These are phyloP conservation scores for Gymnobelideus leadbeateri DNA, from an alignment of 2,113 vertebrate genomes.

Conservation along the genomic window DNA sequence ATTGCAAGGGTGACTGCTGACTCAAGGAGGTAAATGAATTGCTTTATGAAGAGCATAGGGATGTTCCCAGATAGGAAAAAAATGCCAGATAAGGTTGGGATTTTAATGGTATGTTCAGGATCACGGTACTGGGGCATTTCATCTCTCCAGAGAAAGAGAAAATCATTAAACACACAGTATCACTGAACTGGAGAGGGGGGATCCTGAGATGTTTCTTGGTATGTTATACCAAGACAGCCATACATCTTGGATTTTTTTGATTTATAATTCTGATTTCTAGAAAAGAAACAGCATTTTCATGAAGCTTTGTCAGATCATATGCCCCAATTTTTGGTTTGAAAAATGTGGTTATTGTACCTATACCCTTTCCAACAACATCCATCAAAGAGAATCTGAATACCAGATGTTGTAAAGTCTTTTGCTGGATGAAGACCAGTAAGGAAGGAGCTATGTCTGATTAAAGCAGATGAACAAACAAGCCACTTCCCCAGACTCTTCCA, in stretches of 20 bases:
- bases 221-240: neutral
- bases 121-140: neutral
- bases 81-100: neutral
- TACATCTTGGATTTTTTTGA: neutral
- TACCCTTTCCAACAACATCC: neutral
- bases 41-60: neutral
- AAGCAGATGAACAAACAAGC: neutral
- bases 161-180: neutral
- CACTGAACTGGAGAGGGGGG: neutral
- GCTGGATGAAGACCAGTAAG: neutral
- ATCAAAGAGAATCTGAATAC: neutral
- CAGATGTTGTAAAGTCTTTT: neutral
- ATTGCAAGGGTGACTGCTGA: neutral
- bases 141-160: neutral
- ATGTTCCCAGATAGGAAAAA: neutral
- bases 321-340: neutral
- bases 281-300: neutral
- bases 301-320: neutral
- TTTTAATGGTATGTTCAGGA: neutral
- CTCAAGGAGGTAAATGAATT: neutral
- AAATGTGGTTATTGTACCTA: neutral
- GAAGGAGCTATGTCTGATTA: neutral
- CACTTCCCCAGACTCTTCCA: neutral
- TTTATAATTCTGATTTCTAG: neutral
- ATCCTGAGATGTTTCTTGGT: neutral